Percentiles rank a stretch among this genome's conserved stretches.
These are phyloP conservation scores for Rhinoraja longicauda DNA, from an alignment of 2,797 vertebrate species.

Conservation along the genomic window DNA sequence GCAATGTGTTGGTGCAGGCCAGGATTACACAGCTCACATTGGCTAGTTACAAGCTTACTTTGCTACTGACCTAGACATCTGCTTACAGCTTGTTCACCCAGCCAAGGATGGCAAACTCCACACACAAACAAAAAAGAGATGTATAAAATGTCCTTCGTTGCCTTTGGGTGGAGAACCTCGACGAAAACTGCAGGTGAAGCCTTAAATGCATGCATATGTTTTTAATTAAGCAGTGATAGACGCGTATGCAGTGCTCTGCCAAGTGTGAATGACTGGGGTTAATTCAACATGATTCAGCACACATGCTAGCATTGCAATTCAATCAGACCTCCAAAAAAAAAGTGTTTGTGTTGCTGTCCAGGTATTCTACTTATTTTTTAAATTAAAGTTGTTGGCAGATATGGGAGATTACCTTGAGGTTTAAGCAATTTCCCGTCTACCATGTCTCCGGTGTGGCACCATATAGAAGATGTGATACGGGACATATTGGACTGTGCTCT, in stretches of 20 bases:
- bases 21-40: background rate
- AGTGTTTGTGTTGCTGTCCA: conserved; percentile 1
- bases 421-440: background rate
- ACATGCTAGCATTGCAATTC: background rate
- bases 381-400: background rate
- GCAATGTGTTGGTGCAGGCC: background rate
- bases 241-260: background rate
- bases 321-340: background rate
- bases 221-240: conserved; percentile 32
- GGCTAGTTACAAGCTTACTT: background rate
- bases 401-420: background rate
- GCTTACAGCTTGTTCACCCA: background rate
- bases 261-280: conserved; percentile 23
- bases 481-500: background rate
- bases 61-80: background rate
- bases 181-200: background rate
- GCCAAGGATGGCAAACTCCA: background rate
- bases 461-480: background rate
- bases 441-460: background rate
- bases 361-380: conserved; percentile 27
- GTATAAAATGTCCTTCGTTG: background rate
- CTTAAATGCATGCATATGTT: conserved; percentile 1
- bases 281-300: conserved; percentile 14
- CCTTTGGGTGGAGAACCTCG: background rate
- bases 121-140: background rate